A percentile compares a stretch with the other conserved stretches of the same genome.
Evolutionary conservation across 2,888 invertebrate genomes (phyloP).

Genomic region (Coremacera marginata): DNA sequence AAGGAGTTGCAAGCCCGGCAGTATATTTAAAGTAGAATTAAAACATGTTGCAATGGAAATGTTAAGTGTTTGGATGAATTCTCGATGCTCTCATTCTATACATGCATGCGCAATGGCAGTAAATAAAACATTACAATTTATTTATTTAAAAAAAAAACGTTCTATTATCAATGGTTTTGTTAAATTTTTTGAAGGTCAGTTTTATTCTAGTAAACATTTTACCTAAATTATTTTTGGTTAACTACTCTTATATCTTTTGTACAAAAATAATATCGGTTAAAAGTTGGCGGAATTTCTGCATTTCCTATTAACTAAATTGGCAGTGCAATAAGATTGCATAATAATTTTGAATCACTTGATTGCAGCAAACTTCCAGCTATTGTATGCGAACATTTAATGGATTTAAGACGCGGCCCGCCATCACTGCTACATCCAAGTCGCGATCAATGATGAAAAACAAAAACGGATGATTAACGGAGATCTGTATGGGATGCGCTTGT

Average conservation of each 20-base stretch:
- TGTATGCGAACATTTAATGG: slow-evolving; percentile 83
- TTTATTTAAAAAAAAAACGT: neutral
- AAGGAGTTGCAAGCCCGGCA: too few relatives aligned
- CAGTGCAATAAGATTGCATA: neutral
- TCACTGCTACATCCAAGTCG: slow-evolving; percentile 82
- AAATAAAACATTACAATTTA: neutral
- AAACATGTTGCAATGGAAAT: too few relatives aligned
- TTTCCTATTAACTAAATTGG: neutral
- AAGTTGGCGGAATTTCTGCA: neutral
- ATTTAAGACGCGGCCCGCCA: slow-evolving; percentile 86
- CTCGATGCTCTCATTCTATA: neutral
- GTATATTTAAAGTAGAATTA: too few relatives aligned
- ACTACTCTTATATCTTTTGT: neutral
- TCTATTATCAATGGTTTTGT: too few relatives aligned
- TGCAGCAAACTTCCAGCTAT: slow-evolving; percentile 30
- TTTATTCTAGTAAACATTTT: neutral
- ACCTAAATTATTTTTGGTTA: neutral
- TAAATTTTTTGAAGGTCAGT: neutral
- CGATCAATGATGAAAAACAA: slow-evolving; percentile 88
- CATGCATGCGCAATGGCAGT: neutral
- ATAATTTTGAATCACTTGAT: neutral
- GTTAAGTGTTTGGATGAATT: too few relatives aligned
- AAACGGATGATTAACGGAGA: slow-evolving; percentile 86
- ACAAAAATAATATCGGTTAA: neutral
- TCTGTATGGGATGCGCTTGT: slow-evolving; percentile 73